Conservation (phyloP, 2,888 invertebrate genomes). For the Colletes collaris region DNA sequence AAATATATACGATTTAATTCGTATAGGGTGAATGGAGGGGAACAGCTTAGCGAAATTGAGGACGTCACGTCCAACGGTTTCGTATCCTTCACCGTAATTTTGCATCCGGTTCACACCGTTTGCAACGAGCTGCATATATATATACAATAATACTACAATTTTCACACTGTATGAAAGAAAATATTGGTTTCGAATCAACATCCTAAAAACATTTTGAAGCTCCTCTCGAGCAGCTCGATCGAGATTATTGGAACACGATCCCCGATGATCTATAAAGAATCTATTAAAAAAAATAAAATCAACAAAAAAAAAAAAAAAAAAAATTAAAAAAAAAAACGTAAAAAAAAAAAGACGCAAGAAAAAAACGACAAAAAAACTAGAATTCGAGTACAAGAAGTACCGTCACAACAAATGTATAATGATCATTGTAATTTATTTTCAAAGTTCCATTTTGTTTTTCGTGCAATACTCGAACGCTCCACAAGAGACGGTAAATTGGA, state of each 20-base stretch:
- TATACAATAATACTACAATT: slow-evolving; percentile 22
- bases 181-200: slow-evolving; percentile 18
- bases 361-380: slow-evolving; percentile 12
- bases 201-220: slow-evolving; percentile 27
- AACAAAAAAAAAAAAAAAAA: slow-evolving; percentile 25
- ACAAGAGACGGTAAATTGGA: slow-evolving; percentile 36
- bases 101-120: slow-evolving; percentile 42
- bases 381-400: slow-evolving; percentile 42
- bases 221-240: slow-evolving; percentile 57
- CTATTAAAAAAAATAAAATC: slow-evolving; percentile 39
- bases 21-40: slow-evolving; percentile 49
- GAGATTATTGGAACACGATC: slow-evolving; percentile 56
- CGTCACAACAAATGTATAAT: slow-evolving; percentile 27
- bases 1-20: slow-evolving; percentile 55
- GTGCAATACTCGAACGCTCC: slow-evolving; percentile 6
- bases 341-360: neutral
- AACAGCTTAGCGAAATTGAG: slow-evolving; percentile 48
- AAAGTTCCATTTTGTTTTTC: slow-evolving; percentile 29
- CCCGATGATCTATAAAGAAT: slow-evolving; percentile 47
- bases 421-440: slow-evolving; percentile 23
- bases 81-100: slow-evolving; percentile 46
- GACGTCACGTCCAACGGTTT: slow-evolving; percentile 22
- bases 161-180: slow-evolving; percentile 26
- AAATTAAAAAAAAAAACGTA: slow-evolving; percentile 21
- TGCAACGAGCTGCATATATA: slow-evolving; percentile 57